Percentiles rank a stretch among this genome's conserved stretches.
Conservation (phyloP, 2,888 invertebrate species). For the Drosophila cognata region DNA sequence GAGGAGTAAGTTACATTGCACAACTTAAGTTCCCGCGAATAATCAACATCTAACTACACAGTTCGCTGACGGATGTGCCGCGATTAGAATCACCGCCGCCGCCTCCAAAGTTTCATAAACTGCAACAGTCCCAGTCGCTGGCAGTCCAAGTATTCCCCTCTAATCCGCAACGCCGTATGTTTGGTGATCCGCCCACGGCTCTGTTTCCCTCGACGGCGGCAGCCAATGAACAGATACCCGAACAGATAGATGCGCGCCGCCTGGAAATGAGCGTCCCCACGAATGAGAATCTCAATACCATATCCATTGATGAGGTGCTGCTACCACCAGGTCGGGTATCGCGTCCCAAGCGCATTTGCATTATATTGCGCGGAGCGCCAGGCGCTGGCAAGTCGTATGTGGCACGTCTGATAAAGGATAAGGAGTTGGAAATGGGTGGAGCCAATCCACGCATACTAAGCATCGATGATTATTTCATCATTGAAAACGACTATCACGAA, state of each 20-base stretch:
- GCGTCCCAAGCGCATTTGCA: slow-evolving; percentile 92
- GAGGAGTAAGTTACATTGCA: slow-evolving; percentile 80
- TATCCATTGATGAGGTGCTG: slow-evolving; percentile 93
- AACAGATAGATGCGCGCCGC: slow-evolving; percentile 50
- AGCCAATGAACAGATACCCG: slow-evolving; percentile 68
- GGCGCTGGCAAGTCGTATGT: slow-evolving; percentile 97
- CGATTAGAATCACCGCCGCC: slow-evolving; percentile 33
- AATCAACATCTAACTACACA: background rate
- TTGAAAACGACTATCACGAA: slow-evolving; percentile 91
- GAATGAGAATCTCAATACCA: slow-evolving; percentile 85
- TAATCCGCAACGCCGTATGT: slow-evolving; percentile 36
- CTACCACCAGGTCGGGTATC: slow-evolving; percentile 91
- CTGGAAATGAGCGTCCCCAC: slow-evolving; percentile 74
- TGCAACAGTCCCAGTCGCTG: background rate
- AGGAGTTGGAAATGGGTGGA: slow-evolving; percentile 93
- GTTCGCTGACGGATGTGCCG: slow-evolving; percentile 27
- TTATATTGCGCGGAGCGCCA: slow-evolving; percentile 96
- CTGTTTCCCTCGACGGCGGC: slow-evolving; percentile 78
- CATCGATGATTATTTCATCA: slow-evolving; percentile 97
- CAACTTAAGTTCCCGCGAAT: background rate
- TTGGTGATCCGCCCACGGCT: slow-evolving; percentile 31
- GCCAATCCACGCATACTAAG: slow-evolving; percentile 96
- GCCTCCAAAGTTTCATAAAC: slow-evolving; percentile 22
- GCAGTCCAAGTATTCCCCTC: slow-evolving; percentile 23
- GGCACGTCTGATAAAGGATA: slow-evolving; percentile 94